Evolutionary conservation across 92 coral and sea anemone genomes (phyloP), one percentile per base, ranked within the genome.

Genomic region (Zoanthus sociatus): DNA sequence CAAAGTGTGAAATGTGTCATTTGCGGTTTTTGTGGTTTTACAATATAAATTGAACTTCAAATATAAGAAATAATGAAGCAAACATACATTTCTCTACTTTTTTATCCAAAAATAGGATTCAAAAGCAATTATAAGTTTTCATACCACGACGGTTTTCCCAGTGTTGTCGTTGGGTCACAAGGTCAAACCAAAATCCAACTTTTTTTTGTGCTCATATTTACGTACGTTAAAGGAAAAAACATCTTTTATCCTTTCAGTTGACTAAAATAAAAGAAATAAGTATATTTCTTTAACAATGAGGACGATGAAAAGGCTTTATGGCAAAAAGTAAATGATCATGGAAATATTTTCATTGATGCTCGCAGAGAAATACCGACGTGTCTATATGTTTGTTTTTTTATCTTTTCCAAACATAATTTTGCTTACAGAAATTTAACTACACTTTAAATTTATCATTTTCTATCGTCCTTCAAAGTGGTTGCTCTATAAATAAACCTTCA

Each of bases 291-390:
- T 61, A 30, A 61, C 68, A 30, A 61, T 61, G 68, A 61, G 12
- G 14, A 55, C 15, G 63, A 55, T 55, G n/a, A n/a, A n/a, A n/a
- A n/a, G 17, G 63, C 63, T 55, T 55, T 55, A 55, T 55, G 63
- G 63, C 15, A 55, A 55, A 17, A 17, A 3, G 63, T 61, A 61
- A 18, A 61, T 15, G 68, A 20, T 61, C 68, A 61, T 61, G 68
- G 17, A 61, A 61, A 61, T 30, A 61, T 14, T 61, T 61, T 14
- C 26, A 15, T 61, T 61, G 68, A 61, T 61, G 68, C 68, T 61
- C 68, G 68, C 68, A 30, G 68, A 61, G 68, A 18, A 61, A 61
- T 61, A 20, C 68, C 68, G 68, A 61, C 63, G 15, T 55, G 63
- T 55, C 63, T 55, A 55, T 55, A 55, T 8, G 11, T 8, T 53